Percentiles rank a stretch among this genome's conserved stretches.
These are phyloP conservation scores for Psilopsiagon aymara DNA, from an alignment of 2,113 vertebrate species.

Conservation along the genomic window DNA sequence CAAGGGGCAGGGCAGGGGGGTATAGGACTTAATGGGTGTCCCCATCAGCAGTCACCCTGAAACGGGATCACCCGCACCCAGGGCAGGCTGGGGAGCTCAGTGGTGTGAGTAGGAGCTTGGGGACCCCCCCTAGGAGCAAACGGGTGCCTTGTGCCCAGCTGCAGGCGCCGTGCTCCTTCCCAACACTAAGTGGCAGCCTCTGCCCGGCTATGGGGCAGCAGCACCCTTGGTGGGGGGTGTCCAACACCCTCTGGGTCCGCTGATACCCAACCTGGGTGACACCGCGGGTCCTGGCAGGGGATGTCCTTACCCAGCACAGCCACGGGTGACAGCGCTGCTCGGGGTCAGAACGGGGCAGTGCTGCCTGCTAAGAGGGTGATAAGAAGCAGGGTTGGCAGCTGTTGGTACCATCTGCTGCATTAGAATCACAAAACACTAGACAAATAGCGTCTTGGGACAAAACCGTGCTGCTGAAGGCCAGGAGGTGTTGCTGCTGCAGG, in stretches of 20 bases:
- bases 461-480: background rate
- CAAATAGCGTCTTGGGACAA: background rate
- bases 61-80: rapidly evolving
- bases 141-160: background rate
- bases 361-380: constrained; percentile 17
- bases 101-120: background rate
- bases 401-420: constrained; percentile 42
- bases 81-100: background rate
- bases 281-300: background rate
- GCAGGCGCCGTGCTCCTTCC: constrained; percentile 28
- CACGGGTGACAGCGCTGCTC: background rate
- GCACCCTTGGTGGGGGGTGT: background rate
- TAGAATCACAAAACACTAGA: constrained; percentile 7
- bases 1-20: background rate
- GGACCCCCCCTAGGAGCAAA: background rate
- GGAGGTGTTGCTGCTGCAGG: constrained; percentile 10
- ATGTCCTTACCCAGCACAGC: background rate
- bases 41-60: background rate
- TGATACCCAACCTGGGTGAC: background rate
- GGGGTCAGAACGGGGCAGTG: background rate
- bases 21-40: background rate
- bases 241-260: background rate
- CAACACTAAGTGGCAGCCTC: constrained; percentile 63
- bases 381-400: constrained; percentile 39
- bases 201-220: constrained; percentile 54